Evolutionary conservation across 2,113 vertebrate genomes (phyloP).

Genomic region (Leptodactylus fuscus): DNA sequence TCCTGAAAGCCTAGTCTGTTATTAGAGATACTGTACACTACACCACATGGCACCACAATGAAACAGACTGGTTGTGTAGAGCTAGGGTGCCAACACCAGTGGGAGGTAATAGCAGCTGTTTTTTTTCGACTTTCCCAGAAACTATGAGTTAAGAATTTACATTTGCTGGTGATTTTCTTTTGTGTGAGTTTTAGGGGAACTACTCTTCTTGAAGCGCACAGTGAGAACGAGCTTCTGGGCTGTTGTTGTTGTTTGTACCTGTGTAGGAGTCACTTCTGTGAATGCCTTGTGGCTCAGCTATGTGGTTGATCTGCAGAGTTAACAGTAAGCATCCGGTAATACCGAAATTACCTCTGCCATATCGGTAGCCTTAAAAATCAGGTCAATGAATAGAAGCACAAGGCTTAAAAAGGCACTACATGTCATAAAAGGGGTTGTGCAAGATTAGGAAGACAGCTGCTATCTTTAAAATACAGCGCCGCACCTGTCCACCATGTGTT

Average conservation of each 20-base stretch:
- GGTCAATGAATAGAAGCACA: slow-evolving; percentile 1
- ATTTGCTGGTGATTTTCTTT: background rate
- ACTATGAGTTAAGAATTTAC: background rate
- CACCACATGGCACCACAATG: too few relatives aligned
- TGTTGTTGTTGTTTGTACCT: background rate
- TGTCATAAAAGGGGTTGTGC: too few relatives aligned
- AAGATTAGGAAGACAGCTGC: too few relatives aligned
- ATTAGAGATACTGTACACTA: too few relatives aligned
- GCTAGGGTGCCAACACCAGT: too few relatives aligned
- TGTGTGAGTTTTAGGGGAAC: background rate
- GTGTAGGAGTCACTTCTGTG: background rate
- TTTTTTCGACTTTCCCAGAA: background rate
- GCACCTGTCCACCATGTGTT: background rate
- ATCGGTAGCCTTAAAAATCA: background rate
- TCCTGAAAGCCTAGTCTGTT: too few relatives aligned
- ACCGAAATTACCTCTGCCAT: background rate
- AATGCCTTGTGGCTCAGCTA: background rate
- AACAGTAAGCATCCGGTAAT: background rate
- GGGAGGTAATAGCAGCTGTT: background rate
- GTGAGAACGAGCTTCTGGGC: background rate
- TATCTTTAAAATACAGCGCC: background rate
- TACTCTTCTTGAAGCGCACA: background rate
- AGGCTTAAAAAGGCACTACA: too few relatives aligned
- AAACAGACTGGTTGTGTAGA: too few relatives aligned
- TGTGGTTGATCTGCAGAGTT: background rate